Evolutionary conservation across 2,797 vertebrate species (phyloP), one percentile per base, ranked within the genome.

Genomic region (Hippoglossus hippoglossus): DNA sequence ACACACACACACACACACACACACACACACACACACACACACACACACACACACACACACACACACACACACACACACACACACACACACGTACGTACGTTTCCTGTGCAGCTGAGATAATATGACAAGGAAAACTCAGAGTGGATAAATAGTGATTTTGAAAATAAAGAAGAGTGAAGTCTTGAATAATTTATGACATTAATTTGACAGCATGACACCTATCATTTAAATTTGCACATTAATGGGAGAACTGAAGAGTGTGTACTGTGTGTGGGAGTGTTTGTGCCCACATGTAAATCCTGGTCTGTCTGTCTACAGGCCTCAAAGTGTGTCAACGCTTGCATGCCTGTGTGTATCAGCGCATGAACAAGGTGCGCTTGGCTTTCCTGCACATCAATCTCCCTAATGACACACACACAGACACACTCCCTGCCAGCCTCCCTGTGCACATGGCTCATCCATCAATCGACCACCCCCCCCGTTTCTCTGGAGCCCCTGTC

Each of bases 301-400:
- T 24, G 56, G 19, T 59, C 26, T 49, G 50, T 63, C 9, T 25
- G 15, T 22, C 59, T 11, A 1, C 36, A 39, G 36, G 57, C 58
- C 34, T 63, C 19, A 16, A 52, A 5, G 21, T 64, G 47, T 16
- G 6, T 50, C 18, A 68, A 34, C 24, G 24, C 2, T 52, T 71
- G 54, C 28, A 47, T 76, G 77, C 28, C 15, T 63, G 59, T 55
- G 46, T 63, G 59, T 49, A 58, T 52, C 3, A 34, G 15, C 0
- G 39, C 31, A 64, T 84, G 71, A 76, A 73, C 51, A 66, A 63
- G 50, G 67, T 68, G 49, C 66, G 67, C 58, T 71, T 52, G 39
- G 47, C 53, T 61, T 56, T 63, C 61, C 68, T 72, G 53, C 69
- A 73, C 81, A 83, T 83, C 71, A 60, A 41, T 79, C 77, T 75